A percentile compares a stretch with the other conserved stretches of the same genome.
phyloP scores from a whole-genome alignment of 2,888 invertebrate species.

The Alviniconcha strummeri region DNA sequence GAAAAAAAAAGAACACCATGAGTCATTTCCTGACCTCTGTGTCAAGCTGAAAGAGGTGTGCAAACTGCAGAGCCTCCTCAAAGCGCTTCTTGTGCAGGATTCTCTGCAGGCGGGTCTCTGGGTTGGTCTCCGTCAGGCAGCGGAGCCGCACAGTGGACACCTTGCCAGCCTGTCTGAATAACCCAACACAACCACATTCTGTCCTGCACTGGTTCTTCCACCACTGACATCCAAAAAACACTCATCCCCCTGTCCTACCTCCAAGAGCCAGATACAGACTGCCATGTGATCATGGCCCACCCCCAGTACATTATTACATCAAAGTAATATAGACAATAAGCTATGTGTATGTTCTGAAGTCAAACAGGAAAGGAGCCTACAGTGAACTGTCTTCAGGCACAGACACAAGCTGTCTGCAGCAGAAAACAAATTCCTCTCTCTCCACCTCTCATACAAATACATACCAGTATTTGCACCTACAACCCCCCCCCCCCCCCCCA shows the following conservation, averaged over 20 bases:
- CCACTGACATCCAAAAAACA: not conserved
- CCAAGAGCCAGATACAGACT: not conserved
- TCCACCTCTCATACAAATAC: not conserved
- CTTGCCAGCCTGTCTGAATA: slow-evolving; percentile 41
- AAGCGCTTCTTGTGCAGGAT: slow-evolving; percentile 66
- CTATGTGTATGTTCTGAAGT: too few species aligned
- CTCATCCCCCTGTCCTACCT: not conserved
- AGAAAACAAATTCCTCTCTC: too few species aligned
- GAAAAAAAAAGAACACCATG: too few species aligned
- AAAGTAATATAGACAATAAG: not conserved
- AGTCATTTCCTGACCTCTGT: slow-evolving; percentile 52
- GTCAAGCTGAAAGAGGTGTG: slow-evolving; percentile 60
- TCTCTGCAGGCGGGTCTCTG: slow-evolving; percentile 64
- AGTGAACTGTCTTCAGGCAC: too few species aligned
- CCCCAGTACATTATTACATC: not conserved
- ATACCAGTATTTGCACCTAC: not conserved
- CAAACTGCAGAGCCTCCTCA: slow-evolving; percentile 68
- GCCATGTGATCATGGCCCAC: not conserved
- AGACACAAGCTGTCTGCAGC: too few species aligned
- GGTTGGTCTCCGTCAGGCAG: slow-evolving; percentile 64
- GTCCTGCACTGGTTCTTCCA: not conserved
- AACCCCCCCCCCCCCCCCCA: not conserved
- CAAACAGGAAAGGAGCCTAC: too few species aligned
- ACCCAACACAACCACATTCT: too few species aligned
- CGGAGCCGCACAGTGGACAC: slow-evolving; percentile 57